Conservation (phyloP, 2,888 invertebrate species). For the Stenolophus ochropezus region DNA sequence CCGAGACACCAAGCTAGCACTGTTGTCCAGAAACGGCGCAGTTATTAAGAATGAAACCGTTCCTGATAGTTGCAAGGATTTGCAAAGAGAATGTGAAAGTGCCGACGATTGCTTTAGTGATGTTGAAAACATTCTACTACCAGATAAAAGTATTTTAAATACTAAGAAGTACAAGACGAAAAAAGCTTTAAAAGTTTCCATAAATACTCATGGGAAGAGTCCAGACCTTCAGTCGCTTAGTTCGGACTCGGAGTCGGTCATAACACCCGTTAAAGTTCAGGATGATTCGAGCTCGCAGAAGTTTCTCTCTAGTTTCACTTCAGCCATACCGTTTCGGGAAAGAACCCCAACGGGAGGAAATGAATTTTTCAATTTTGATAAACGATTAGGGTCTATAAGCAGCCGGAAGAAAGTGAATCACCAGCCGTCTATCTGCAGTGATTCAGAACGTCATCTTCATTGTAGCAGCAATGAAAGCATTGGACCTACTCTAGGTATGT, state of each 20-base stretch:
- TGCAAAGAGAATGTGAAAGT: conserved; percentile 69
- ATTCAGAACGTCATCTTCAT: conserved; percentile 78
- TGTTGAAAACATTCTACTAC: conserved; percentile 62
- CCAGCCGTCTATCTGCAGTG: conserved; percentile 74
- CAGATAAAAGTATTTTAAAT: conserved; percentile 52
- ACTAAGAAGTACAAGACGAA: conserved; percentile 62
- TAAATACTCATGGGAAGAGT: conserved; percentile 63
- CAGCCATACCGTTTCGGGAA: conserved; percentile 63
- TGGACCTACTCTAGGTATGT: conserved; percentile 56
- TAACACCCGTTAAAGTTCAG: conserved; percentile 79
- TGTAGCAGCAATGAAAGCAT: conserved; percentile 89
- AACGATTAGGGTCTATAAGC: conserved; percentile 68
- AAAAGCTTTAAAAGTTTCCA: conserved; percentile 64
- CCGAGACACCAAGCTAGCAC: conserved; percentile 80
- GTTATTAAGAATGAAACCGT: conserved; percentile 66
- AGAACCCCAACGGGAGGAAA: conserved; percentile 72
- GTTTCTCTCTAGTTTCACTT: conserved; percentile 58
- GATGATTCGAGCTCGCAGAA: conserved; percentile 64
- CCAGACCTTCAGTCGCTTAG: conserved; percentile 79
- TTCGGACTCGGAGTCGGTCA: conserved; percentile 84
- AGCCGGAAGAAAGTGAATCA: conserved; percentile 70
- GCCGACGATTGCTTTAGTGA: conserved; percentile 70
- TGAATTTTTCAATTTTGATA: conserved; percentile 72
- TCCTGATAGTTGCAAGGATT: conserved; percentile 59
- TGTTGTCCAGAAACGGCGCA: conserved; percentile 72